These are phyloP conservation scores for Toxotes chatareus DNA, from an alignment of 2,113 vertebrate genomes.

Conservation along the genomic window DNA sequence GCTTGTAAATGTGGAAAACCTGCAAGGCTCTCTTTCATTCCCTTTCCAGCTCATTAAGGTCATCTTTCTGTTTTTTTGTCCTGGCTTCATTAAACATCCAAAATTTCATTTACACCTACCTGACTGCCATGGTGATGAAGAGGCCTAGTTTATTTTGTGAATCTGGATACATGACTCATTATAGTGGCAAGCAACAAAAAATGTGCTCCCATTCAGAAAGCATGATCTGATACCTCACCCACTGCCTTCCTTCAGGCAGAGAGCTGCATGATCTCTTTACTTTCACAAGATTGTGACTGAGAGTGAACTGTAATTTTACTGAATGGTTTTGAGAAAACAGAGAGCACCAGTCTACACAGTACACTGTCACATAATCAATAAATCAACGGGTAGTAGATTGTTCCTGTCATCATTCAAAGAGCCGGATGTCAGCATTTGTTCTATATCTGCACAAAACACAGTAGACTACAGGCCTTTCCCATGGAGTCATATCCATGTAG, in stretches of 20 bases:
- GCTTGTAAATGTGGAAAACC: not conserved
- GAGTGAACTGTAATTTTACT: constrained; percentile 1
- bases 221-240: not conserved
- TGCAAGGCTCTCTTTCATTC: not conserved
- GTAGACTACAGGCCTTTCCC: not conserved
- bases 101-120: not conserved
- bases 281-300: not conserved
- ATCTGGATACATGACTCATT: not conserved
- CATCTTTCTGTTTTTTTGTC: not conserved
- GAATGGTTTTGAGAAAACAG: constrained; percentile 19
- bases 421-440: not conserved
- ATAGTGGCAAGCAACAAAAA: not conserved
- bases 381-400: not conserved
- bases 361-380: not conserved
- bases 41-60: not conserved
- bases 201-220: not conserved
- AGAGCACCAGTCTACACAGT: not conserved
- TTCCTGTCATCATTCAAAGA: constrained; percentile 4
- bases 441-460: not conserved
- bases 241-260: not conserved
- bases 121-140: not conserved
- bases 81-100: not conserved
- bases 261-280: not conserved
- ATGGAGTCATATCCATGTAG: not conserved
- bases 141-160: not conserved